Conservation (phyloP, 2,797 vertebrate species). For the Brotogeris chrysoptera region DNA sequence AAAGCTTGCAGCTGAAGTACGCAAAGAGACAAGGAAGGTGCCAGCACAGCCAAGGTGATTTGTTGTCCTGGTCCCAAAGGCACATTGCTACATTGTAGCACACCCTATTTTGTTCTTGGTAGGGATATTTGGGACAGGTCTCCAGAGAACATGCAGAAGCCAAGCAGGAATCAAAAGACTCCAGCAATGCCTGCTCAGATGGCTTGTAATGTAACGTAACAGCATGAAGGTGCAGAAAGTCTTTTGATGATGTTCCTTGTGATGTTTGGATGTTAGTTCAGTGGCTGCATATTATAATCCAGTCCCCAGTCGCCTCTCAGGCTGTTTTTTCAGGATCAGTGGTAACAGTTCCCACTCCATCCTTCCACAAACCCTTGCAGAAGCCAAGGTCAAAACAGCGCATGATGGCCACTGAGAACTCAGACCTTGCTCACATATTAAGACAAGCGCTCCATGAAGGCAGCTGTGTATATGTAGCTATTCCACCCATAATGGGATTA, state of each 20-base stretch:
- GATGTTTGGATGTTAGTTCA: background rate
- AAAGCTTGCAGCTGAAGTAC: background rate
- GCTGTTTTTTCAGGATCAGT: accelerated
- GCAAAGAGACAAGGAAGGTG: background rate
- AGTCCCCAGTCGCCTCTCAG: background rate
- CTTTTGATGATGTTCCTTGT: background rate
- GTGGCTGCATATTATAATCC: background rate
- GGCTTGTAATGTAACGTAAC: background rate
- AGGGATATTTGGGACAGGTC: background rate
- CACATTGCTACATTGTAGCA: background rate
- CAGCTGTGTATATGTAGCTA: background rate
- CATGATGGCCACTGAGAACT: background rate
- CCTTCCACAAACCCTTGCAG: background rate
- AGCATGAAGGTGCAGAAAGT: background rate
- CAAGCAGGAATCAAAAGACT: background rate
- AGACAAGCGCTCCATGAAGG: background rate
- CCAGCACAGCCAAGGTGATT: background rate
- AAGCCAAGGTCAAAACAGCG: background rate
- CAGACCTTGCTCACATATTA: background rate
- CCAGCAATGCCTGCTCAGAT: background rate
- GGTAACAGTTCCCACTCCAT: background rate
- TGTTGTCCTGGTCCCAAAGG: background rate
- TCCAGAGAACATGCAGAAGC: background rate
- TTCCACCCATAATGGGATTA: slow-evolving; percentile 8
- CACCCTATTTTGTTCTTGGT: background rate